A percentile compares a stretch with the other conserved stretches of the same genome.
Conservation (phyloP, 2,888 invertebrate species). For the Diloba caeruleocephala region DNA sequence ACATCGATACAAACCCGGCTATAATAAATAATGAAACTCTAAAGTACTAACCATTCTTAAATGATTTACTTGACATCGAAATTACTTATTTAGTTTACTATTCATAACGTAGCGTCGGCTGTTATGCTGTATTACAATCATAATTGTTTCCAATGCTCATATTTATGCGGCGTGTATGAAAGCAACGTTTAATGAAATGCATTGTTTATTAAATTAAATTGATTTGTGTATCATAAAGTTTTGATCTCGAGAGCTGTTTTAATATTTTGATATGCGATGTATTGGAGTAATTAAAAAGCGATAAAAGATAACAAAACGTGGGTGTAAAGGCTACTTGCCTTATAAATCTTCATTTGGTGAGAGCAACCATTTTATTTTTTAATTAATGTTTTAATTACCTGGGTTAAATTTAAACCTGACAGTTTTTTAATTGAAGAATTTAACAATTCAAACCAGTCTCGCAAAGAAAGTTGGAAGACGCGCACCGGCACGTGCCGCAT, state of each 20-base stretch:
- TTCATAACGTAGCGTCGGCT: constrained; percentile 42
- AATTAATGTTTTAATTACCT: constrained; percentile 42
- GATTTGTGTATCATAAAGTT: constrained; percentile 44
- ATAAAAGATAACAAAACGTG: constrained; percentile 40
- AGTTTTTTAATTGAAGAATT: too few species aligned
- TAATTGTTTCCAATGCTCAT: constrained; percentile 79
- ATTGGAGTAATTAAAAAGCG: constrained; percentile 40
- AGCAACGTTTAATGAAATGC: constrained; percentile 47
- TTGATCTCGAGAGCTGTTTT: constrained; percentile 34
- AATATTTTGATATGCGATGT: constrained; percentile 42
- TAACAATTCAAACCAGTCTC: constrained; percentile 44
- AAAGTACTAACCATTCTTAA: constrained; percentile 36
- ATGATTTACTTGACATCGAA: constrained; percentile 70
- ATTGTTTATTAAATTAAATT: constrained; percentile 52
- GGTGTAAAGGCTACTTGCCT: constrained; percentile 20
- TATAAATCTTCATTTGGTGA: constrained; percentile 42
- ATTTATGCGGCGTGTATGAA: constrained; percentile 64
- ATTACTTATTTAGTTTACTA: constrained; percentile 67
- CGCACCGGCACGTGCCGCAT: constrained; percentile 48
- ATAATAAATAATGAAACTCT: constrained; percentile 48
- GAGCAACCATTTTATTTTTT: constrained; percentile 27
- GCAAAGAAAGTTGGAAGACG: constrained; percentile 42
- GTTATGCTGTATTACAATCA: constrained; percentile 64
- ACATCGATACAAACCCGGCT: constrained; percentile 17
- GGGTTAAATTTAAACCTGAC: too few species aligned